Conservation (phyloP, 2,113 vertebrate genomes). For the Chionodraco myersi region DNA sequence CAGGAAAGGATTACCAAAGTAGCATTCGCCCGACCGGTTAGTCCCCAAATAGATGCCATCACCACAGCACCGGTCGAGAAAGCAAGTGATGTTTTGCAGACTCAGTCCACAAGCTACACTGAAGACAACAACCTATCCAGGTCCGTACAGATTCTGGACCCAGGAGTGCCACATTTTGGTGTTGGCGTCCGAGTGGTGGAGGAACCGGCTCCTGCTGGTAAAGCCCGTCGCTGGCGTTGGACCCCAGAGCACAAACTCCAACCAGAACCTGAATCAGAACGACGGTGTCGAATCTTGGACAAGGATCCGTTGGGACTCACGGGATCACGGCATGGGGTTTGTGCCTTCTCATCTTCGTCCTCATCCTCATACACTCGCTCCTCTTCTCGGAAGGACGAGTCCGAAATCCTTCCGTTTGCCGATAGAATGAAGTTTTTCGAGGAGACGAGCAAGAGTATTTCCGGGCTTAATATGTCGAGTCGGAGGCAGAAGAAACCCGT, state of each 20-base stretch:
- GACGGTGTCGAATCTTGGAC: background rate
- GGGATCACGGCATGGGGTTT: slow-evolving; percentile 59
- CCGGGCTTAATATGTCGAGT: slow-evolving; percentile 60
- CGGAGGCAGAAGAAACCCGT: slow-evolving; percentile 62
- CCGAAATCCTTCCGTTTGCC: slow-evolving; percentile 89
- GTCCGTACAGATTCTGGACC: slow-evolving; percentile 67
- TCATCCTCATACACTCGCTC: slow-evolving; percentile 29
- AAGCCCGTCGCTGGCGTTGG: slow-evolving; percentile 87
- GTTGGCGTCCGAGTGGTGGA: slow-evolving; percentile 72
- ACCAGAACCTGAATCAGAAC: slow-evolving; percentile 32
- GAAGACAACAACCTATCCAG: slow-evolving; percentile 49
- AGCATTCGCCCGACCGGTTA: background rate
- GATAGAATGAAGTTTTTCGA: slow-evolving; percentile 96
- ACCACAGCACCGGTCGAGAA: slow-evolving; percentile 10
- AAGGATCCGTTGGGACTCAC: slow-evolving; percentile 53
- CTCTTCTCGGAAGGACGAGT: slow-evolving; percentile 77
- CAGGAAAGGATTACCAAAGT: slow-evolving; percentile 50
- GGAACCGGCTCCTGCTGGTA: slow-evolving; percentile 64
- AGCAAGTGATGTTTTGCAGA: slow-evolving; percentile 12
- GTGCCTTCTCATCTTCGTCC: slow-evolving; percentile 60
- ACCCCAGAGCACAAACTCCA: slow-evolving; percentile 89
- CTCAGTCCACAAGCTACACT: slow-evolving; percentile 13
- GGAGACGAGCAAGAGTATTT: slow-evolving; percentile 86
- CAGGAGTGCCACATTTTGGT: slow-evolving; percentile 45
- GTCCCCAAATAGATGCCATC: background rate